A percentile compares a stretch with the other conserved stretches of the same genome.
Evolutionary conservation across 1,140 invertebrate species (phyloP).

Genomic region (Cyclargus thomasi): DNA sequence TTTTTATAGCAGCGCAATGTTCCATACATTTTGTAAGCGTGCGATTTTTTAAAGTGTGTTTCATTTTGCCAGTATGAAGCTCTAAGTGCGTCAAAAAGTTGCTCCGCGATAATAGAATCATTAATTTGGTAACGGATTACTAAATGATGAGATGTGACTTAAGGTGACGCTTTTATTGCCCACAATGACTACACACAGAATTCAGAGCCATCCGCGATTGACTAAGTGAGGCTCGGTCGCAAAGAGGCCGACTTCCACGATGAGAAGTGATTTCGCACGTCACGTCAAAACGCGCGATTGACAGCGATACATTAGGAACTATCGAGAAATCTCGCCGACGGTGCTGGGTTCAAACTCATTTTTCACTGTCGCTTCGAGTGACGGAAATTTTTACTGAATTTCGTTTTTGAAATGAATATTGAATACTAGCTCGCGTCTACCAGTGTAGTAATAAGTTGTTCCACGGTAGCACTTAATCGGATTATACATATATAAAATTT

Average conservation of each 20-base stretch:
- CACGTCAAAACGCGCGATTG: slow-evolving; percentile 64
- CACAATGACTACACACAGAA: neutral
- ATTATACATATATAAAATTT: too few relatives aligned
- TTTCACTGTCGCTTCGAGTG: slow-evolving; percentile 59
- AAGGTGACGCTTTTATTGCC: slow-evolving; percentile 46
- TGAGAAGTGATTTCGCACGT: slow-evolving; percentile 59
- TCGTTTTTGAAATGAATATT: neutral
- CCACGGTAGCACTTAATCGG: too few relatives aligned
- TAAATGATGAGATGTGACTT: neutral
- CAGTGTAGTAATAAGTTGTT: too few relatives aligned
- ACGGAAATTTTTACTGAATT: neutral
- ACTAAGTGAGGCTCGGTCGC: slow-evolving; percentile 46
- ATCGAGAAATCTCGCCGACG: slow-evolving; percentile 51
- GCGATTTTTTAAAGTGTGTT: too few relatives aligned
- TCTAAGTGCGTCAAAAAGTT: too few relatives aligned
- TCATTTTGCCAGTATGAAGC: too few relatives aligned
- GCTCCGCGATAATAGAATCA: too few relatives aligned
- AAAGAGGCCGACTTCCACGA: slow-evolving; percentile 38
- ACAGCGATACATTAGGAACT: slow-evolving; percentile 67
- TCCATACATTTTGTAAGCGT: too few relatives aligned
- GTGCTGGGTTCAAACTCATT: slow-evolving; percentile 53
- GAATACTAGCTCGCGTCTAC: too few relatives aligned
- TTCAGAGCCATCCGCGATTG: slow-evolving; percentile 30
- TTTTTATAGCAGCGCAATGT: too few relatives aligned
- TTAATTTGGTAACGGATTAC: neutral